A percentile compares a stretch with the other conserved stretches of the same genome.
Evolutionary conservation across 2,797 vertebrate species (phyloP).

Genomic region (Pristis pectinata): DNA sequence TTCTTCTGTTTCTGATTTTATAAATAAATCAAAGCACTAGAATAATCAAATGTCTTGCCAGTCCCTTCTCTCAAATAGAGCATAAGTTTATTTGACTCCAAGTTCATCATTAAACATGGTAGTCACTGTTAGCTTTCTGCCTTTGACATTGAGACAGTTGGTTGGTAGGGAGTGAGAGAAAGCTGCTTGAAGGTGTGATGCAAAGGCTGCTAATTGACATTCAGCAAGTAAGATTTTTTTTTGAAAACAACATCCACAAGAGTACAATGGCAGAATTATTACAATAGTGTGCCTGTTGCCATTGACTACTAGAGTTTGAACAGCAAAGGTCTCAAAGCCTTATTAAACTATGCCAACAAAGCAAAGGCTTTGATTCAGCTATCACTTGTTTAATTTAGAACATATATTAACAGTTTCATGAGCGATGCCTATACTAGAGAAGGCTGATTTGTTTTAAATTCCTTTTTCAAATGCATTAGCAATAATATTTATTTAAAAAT

Average conservation of each 20-base stretch:
- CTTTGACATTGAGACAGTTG: background rate
- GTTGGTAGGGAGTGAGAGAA: background rate
- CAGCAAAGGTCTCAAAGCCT: background rate
- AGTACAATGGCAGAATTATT: background rate
- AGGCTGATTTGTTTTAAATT: background rate
- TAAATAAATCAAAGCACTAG: background rate
- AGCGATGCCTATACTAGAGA: background rate
- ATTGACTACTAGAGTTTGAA: constrained; percentile 7
- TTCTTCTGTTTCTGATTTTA: background rate
- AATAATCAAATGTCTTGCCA: background rate
- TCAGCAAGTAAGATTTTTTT: constrained; percentile 10
- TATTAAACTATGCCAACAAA: background rate
- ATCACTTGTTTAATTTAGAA: background rate
- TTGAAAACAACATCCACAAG: constrained; percentile 22
- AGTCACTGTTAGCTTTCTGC: background rate
- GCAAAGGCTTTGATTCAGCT: background rate
- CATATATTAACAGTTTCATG: background rate
- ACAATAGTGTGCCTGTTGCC: background rate
- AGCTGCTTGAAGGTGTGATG: background rate
- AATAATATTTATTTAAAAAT: background rate
- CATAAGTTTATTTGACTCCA: background rate
- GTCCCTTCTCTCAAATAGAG: background rate
- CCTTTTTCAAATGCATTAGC: background rate
- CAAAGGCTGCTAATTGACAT: background rate
- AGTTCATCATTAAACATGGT: constrained; percentile 24